These are phyloP conservation scores for Glossophaga mutica DNA, from an alignment of 2,797 vertebrate genomes.

Conservation along the genomic window DNA sequence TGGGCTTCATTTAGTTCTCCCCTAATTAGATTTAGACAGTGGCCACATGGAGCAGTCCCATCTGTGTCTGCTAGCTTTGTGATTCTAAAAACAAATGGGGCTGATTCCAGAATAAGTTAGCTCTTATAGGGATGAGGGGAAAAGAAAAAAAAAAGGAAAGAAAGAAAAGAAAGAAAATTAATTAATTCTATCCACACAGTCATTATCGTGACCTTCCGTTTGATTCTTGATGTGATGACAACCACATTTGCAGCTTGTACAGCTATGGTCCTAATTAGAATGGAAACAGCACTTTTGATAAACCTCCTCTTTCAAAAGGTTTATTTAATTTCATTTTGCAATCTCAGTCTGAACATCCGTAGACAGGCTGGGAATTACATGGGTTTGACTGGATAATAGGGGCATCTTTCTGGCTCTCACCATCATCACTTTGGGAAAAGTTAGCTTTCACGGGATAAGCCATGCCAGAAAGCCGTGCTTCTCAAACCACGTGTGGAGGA, in stretches of 20 bases:
- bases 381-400: background rate
- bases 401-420: background rate
- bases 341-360: conserved; percentile 12
- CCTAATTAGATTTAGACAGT: background rate
- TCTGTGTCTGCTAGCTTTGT: background rate
- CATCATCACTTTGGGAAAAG: conserved; percentile 1
- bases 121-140: background rate
- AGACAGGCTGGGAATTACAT: background rate
- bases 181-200: conserved; percentile 42
- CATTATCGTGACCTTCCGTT: conserved; percentile 55
- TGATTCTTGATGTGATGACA: conserved; percentile 57
- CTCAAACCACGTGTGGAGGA: background rate
- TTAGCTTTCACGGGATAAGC: background rate
- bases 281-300: conserved; percentile 45
- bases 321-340: conserved; percentile 38
- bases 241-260: conserved; percentile 51
- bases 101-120: background rate
- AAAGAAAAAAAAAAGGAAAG: background rate
- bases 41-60: background rate
- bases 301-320: conserved; percentile 22
- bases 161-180: background rate
- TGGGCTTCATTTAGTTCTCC: background rate
- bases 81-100: background rate
- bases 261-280: conserved; percentile 61
- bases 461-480: background rate